Base-by-base conservation (phyloP, 1,140 invertebrate genomes). In the Brachionus rubens region DNA sequence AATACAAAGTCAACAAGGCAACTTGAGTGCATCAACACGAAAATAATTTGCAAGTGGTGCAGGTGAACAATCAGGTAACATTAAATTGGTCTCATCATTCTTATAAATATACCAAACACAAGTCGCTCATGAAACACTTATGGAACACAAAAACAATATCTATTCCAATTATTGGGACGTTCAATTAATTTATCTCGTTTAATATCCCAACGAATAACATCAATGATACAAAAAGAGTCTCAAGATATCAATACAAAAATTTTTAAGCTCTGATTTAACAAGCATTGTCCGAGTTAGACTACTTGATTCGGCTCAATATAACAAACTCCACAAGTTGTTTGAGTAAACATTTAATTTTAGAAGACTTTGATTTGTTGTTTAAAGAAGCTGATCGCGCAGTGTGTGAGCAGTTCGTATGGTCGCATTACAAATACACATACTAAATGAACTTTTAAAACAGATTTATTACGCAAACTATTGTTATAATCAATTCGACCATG, bases 371-470 rank as follows among this genome's bases (percentile, higher is more conserved):
- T 80, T 90, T 92, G 9, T 94, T 98, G 89, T 89, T 95, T 40
- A 87, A 92, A 46, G 96, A 99, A 87, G 94, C 94, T 0, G 98
- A 99, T 88, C 94, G n/a, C n/a, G n/a, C n/a, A 98, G 82, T 97
- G 96, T 80, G 94, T 99, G 9, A 86, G 96, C 2, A 94, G 95
- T 0, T 95, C 96, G 0, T 98, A 98, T 85, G 96, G 96, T 16
- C 86, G 96, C 68, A 94, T 98, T 41, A 97, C 95, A 0, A n/a
- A 86, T 98, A 7, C 96, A 99, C 84, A 93, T 98, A 2, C 99
- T 98, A 87, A 97, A 93, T 90, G 96, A 99, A 87, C 85, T n/a
- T n/a, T 99, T 3, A 97, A 97, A 84, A 96, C 96, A 80, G 96
- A 99, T 81, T 96, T 99, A 82, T 85, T 99, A n/a, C 77, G 94